phyloP scores from a whole-genome alignment of 2,113 vertebrate genomes.

The Poecilia latipinna region DNA sequence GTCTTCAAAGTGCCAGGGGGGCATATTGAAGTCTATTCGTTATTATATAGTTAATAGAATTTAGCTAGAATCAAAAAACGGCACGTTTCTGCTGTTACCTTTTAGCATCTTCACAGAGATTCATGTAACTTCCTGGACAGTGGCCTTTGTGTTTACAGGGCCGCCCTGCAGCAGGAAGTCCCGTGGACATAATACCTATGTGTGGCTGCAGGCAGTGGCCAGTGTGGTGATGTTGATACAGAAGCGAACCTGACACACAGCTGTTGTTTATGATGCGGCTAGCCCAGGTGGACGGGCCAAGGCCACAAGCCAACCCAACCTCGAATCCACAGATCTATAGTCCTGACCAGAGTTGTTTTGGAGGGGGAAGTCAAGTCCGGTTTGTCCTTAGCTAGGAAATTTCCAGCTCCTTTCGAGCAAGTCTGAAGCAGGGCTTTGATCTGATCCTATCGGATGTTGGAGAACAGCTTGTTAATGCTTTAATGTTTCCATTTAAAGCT shows the following conservation, averaged over 20 bases:
- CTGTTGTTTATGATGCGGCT: constrained; percentile 82
- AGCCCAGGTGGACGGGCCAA: constrained; percentile 71
- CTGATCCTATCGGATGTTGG: not conserved
- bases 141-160: constrained; percentile 60
- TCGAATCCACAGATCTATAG: constrained; percentile 83
- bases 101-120: constrained; percentile 29
- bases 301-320: constrained; percentile 71
- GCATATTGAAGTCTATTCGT: constrained; percentile 19
- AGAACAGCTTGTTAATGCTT: accelerated
- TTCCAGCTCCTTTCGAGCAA: constrained; percentile 23
- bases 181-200: constrained; percentile 70
- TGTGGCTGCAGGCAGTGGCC: constrained; percentile 67
- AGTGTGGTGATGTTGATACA: constrained; percentile 75
- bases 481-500: not conserved
- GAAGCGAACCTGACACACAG: constrained; percentile 62
- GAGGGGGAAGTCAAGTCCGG: constrained; percentile 27
- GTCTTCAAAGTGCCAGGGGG: constrained; percentile 29
- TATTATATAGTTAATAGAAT: constrained; percentile 32
- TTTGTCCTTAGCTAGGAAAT: constrained; percentile 17
- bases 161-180: constrained; percentile 63
- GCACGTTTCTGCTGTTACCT: not conserved
- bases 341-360: constrained; percentile 53
- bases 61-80: not conserved
- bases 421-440: not conserved
- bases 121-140: constrained; percentile 61